phyloP scores from a whole-genome alignment of 2,797 vertebrate species.

The Melanotaenia maccullochi region DNA sequence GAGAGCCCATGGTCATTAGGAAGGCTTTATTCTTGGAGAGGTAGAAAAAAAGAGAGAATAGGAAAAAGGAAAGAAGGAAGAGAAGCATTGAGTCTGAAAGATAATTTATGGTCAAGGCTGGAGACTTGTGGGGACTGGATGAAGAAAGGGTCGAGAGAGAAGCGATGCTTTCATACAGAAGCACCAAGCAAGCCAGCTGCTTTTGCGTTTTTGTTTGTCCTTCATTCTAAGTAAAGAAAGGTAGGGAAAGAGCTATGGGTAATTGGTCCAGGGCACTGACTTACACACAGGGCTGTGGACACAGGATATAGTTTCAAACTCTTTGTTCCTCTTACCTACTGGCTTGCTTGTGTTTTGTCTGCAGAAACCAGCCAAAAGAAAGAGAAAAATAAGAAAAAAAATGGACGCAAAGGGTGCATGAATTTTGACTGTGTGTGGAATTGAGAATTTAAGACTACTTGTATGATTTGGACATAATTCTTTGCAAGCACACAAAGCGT shows the following conservation, averaged over 20 bases:
- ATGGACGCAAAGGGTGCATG: background rate
- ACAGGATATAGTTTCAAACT: slow-evolving; percentile 68
- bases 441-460: slow-evolving; percentile 18
- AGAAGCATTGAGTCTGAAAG: slow-evolving; percentile 70
- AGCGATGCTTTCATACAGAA: slow-evolving; percentile 62
- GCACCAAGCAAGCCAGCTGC: slow-evolving; percentile 73
- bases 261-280: slow-evolving; percentile 77
- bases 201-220: slow-evolving; percentile 79
- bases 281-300: slow-evolving; percentile 70
- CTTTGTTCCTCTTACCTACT: slow-evolving; percentile 66
- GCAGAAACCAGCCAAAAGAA: slow-evolving; percentile 3
- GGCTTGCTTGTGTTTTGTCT: slow-evolving; percentile 43
- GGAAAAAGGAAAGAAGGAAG: slow-evolving; percentile 67
- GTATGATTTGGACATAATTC: slow-evolving; percentile 44
- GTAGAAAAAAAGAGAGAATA: slow-evolving; percentile 62
- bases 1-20: slow-evolving; percentile 82
- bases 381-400: background rate
- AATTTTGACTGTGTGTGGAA: slow-evolving; percentile 24
- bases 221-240: slow-evolving; percentile 72
- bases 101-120: slow-evolving; percentile 77
- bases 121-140: slow-evolving; percentile 73
- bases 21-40: slow-evolving; percentile 84
- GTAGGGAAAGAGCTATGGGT: slow-evolving; percentile 63
- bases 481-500: slow-evolving; percentile 38
- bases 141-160: slow-evolving; percentile 72